These are phyloP conservation scores for Globodera ellingtonae DNA, from an alignment of 1,140 invertebrate species.

Conservation along the genomic window DNA sequence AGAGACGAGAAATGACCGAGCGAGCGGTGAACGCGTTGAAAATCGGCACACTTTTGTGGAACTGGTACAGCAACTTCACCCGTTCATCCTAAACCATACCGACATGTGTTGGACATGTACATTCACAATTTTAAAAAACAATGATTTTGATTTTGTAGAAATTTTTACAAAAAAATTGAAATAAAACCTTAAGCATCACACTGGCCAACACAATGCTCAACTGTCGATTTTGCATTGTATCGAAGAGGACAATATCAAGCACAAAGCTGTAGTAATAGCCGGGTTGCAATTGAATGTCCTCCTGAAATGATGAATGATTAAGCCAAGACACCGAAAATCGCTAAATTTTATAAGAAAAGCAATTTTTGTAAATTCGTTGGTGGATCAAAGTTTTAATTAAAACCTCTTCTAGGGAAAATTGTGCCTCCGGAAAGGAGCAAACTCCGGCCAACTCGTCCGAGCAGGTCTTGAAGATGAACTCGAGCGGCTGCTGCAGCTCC, in stretches of 20 bases:
- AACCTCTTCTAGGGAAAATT: slow-evolving; percentile 36
- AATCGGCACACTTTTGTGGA: slow-evolving; percentile 37
- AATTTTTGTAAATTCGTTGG: too few species aligned
- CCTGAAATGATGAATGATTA: slow-evolving; percentile 18
- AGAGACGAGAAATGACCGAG: slow-evolving; percentile 25
- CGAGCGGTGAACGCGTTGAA: slow-evolving; percentile 36
- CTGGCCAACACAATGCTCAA: slow-evolving; percentile 43
- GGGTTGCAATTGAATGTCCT: slow-evolving; percentile 27
- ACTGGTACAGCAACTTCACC: slow-evolving; percentile 21
- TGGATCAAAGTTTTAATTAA: too few species aligned
- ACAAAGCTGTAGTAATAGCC: slow-evolving; percentile 42
- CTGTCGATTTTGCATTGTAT: slow-evolving; percentile 42
- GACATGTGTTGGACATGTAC: not conserved
- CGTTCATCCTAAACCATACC: slow-evolving; percentile 15
- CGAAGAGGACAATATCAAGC: slow-evolving; percentile 39
- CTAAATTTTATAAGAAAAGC: too few species aligned
- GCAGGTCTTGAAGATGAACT: slow-evolving; percentile 52
- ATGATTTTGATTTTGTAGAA: not conserved
- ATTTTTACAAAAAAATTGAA: not conserved
- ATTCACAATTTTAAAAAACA: not conserved
- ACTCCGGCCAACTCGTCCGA: slow-evolving; percentile 40
- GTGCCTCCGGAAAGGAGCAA: slow-evolving; percentile 53
- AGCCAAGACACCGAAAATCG: not conserved
- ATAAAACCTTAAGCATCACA: slow-evolving; percentile 20
- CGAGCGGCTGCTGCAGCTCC: slow-evolving; percentile 42